These are phyloP conservation scores for Podabrus alpinus DNA, from an alignment of 2,888 invertebrate species.

Conservation along the genomic window DNA sequence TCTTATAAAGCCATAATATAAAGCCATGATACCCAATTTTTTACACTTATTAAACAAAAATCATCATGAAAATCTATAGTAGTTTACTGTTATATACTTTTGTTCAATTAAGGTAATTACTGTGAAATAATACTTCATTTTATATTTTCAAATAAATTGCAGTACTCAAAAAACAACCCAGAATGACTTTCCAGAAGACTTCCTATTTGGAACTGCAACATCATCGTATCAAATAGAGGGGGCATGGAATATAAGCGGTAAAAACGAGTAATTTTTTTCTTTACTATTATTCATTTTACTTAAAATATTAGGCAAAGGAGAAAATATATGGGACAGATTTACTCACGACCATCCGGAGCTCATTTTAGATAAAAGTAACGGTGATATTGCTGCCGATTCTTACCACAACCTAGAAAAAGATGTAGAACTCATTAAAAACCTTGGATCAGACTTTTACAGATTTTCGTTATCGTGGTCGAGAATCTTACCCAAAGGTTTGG, in stretches of 20 bases:
- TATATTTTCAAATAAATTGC: not conserved
- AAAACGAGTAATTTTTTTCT: slow-evolving; percentile 2
- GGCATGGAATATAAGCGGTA: slow-evolving; percentile 58
- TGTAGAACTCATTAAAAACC: slow-evolving; percentile 59
- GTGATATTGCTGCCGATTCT: slow-evolving; percentile 68
- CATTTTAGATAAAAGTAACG: slow-evolving; percentile 61
- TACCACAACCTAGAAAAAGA: slow-evolving; percentile 68
- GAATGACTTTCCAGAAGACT: slow-evolving; percentile 9
- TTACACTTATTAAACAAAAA: not conserved
- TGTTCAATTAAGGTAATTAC: not conserved
- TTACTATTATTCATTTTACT: not conserved
- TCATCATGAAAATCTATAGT: not conserved
- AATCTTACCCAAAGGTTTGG: slow-evolving; percentile 63
- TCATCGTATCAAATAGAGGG: slow-evolving; percentile 68
- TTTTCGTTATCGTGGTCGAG: slow-evolving; percentile 71
- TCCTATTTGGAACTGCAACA: slow-evolving; percentile 63
- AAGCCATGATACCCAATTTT: too few relatives aligned
- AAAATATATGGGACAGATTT: slow-evolving; percentile 71
- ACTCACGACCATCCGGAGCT: slow-evolving; percentile 59
- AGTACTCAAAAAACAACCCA: not conserved
- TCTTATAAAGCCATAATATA: not conserved
- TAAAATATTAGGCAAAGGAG: slow-evolving; percentile 60
- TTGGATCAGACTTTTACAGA: slow-evolving; percentile 63
- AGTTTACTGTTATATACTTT: not conserved
- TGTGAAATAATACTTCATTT: not conserved